These are phyloP conservation scores for Epinephelus coioides DNA, from an alignment of 2,797 vertebrate genomes.

Conservation along the genomic window DNA sequence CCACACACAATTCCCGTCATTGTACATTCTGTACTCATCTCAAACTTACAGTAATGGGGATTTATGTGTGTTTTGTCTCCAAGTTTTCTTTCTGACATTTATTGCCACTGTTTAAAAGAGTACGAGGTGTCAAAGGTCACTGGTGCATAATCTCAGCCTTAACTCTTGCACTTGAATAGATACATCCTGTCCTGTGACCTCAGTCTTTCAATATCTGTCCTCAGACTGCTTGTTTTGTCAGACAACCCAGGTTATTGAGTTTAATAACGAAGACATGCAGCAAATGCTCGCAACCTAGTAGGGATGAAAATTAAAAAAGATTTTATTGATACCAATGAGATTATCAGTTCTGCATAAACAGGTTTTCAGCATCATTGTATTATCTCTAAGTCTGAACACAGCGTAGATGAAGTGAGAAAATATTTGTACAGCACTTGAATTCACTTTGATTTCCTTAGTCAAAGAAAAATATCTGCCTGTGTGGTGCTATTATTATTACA, in stretches of 20 bases:
- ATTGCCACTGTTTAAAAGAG: constrained; percentile 8
- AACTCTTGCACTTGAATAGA: background rate
- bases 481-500: too few relatives aligned
- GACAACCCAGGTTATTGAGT: background rate
- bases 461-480: too few relatives aligned
- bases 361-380: too few relatives aligned
- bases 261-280: background rate
- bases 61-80: background rate
- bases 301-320: too few relatives aligned
- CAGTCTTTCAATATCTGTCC: background rate
- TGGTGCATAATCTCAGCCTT: background rate
- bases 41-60: background rate
- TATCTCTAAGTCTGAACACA: too few relatives aligned
- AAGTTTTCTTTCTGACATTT: constrained; percentile 21
- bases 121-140: constrained; percentile 5
- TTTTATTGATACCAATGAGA: too few relatives aligned
- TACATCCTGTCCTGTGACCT: background rate
- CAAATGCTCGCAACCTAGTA: background rate
- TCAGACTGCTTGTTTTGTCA: background rate
- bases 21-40: background rate
- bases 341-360: too few relatives aligned
- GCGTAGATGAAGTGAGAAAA: too few relatives aligned
- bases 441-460: too few relatives aligned
- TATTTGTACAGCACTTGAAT: too few relatives aligned
- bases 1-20: background rate